These are phyloP conservation scores for Taenaris catops DNA, from an alignment of 2,888 invertebrate genomes.

Conservation along the genomic window DNA sequence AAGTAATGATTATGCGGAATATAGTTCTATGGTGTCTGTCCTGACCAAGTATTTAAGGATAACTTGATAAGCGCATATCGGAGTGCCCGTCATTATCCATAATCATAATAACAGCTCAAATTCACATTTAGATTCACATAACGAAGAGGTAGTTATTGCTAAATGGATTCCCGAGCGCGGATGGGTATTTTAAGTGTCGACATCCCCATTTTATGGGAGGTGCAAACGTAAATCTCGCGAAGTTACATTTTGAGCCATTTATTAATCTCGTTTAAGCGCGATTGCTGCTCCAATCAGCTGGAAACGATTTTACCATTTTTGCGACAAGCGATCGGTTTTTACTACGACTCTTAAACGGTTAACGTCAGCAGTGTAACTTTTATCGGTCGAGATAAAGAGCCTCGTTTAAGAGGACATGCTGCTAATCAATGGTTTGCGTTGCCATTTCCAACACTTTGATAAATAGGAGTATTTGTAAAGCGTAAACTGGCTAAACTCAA, in stretches of 20 bases:
- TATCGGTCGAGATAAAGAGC: neutral
- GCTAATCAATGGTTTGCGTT: no score
- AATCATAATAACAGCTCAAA: no score
- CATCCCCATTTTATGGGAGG: conserved; percentile 11
- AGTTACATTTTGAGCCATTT: conserved; percentile 34
- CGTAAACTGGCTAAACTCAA: no score
- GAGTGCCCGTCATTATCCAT: no score
- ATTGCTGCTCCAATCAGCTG: conserved; percentile 40
- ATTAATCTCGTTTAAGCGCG: conserved; percentile 51
- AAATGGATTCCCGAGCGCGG: conserved; percentile 7
- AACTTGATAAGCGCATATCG: no score
- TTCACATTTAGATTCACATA: no score
- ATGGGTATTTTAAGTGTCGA: conserved; percentile 1
- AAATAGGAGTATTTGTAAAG: no score
- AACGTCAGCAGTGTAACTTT: conserved; percentile 1
- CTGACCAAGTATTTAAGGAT: no score
- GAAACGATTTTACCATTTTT: conserved; percentile 38
- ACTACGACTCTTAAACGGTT: conserved; percentile 6
- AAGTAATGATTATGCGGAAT: no score
- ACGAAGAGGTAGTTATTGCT: conserved; percentile 1
- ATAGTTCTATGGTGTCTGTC: no score
- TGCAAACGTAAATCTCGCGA: conserved; percentile 12
- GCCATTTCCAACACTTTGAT: no score
- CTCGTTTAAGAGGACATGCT: no score
- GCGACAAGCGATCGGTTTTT: conserved; percentile 22